phyloP scores from a whole-genome alignment of 2,888 invertebrate genomes.

The Hesperia comma region DNA sequence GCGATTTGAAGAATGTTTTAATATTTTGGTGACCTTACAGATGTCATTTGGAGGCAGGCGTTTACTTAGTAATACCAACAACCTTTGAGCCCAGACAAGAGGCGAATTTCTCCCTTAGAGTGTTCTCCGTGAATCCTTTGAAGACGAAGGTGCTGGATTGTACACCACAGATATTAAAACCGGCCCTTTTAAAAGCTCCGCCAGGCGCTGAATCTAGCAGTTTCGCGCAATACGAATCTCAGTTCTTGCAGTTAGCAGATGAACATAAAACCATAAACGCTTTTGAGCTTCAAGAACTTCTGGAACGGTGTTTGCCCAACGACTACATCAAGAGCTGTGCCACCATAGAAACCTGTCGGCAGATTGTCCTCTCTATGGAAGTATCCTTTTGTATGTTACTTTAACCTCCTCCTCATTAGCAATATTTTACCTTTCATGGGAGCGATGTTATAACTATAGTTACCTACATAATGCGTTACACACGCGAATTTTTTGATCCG shows the following conservation, averaged over 20 bases:
- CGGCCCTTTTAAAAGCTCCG: conserved; percentile 90
- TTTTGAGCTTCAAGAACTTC: conserved; percentile 94
- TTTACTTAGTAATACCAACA: conserved; percentile 93
- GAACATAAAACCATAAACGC: conserved; percentile 95
- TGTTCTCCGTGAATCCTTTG: conserved; percentile 90
- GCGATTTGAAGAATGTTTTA: too few species aligned
- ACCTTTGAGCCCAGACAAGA: conserved; percentile 96
- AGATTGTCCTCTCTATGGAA: conserved; percentile 94
- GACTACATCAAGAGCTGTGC: conserved; percentile 98
- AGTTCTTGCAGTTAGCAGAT: conserved; percentile 94
- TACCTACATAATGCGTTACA: too few species aligned
- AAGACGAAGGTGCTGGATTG: conserved; percentile 90
- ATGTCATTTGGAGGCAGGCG: conserved; percentile 91
- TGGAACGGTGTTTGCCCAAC: conserved; percentile 95
- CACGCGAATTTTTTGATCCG: too few species aligned
- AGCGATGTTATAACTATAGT: too few species aligned
- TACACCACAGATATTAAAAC: conserved; percentile 87
- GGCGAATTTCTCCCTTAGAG: conserved; percentile 93
- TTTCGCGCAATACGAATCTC: conserved; percentile 93
- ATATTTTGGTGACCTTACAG: conserved; percentile 59
- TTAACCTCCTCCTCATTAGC: too few species aligned
- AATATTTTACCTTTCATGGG: too few species aligned
- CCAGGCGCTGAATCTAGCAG: conserved; percentile 87
- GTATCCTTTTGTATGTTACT: conserved; percentile 88
- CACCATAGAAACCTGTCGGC: conserved; percentile 95